A percentile compares a stretch with the other conserved stretches of the same genome.
These are phyloP conservation scores for Bellardia pandia DNA, from an alignment of 2,888 invertebrate species.

Conservation along the genomic window DNA sequence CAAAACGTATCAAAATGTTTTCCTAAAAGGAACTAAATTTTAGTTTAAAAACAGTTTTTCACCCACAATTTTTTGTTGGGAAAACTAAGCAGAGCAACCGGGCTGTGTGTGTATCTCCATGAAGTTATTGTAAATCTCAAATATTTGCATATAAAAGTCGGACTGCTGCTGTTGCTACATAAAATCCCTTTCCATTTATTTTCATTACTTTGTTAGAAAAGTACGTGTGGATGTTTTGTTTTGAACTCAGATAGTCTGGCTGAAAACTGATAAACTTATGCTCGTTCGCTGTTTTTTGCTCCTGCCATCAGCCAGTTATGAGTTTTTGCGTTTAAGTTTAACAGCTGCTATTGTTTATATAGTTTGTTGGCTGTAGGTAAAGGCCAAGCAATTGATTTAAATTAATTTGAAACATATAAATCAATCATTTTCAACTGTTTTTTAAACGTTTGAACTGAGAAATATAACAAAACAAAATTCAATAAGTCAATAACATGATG, in stretches of 20 bases:
- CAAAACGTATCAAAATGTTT: too few relatives aligned
- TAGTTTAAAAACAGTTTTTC: too few relatives aligned
- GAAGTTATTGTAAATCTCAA: conserved; percentile 10
- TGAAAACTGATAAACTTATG: conserved; percentile 17
- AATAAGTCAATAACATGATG: not conserved
- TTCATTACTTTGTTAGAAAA: not conserved
- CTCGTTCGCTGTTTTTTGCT: not conserved
- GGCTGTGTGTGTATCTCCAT: not conserved
- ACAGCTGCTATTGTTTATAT: not conserved
- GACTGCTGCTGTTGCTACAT: not conserved
- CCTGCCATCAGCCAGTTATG: not conserved
- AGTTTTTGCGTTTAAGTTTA: too few relatives aligned
- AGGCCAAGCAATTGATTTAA: not conserved
- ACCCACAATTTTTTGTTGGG: too few relatives aligned
- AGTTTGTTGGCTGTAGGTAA: not conserved
- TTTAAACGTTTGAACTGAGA: not conserved
- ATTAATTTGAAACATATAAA: not conserved
- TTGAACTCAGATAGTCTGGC: not conserved
- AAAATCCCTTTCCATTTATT: conserved; percentile 21
- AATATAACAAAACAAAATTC: not conserved
- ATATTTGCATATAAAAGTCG: conserved; percentile 50
- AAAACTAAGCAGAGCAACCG: too few relatives aligned
- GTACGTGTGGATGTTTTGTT: not conserved
- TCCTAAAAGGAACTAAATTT: too few relatives aligned
- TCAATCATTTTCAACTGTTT: not conserved